Evolutionary conservation across 2,888 invertebrate genomes (phyloP).

Genomic region (Thysanoteuthis rhombus): DNA sequence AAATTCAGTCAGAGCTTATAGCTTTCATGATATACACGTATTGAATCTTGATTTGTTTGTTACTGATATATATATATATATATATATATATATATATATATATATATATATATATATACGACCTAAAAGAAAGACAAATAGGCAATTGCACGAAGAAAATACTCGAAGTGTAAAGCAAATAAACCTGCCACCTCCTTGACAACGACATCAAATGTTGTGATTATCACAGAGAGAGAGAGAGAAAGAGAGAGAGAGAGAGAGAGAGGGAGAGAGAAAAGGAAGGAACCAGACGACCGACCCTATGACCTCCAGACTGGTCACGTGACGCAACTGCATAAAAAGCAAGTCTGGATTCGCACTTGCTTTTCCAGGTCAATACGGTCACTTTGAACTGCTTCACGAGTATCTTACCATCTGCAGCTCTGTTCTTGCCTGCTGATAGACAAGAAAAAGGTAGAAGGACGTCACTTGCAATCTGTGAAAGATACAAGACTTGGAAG

Average conservation of each 20-base stretch:
- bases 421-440: not conserved
- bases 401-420: not conserved
- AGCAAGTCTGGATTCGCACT: not conserved
- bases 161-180: not conserved
- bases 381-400: not conserved
- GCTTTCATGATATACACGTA: no score
- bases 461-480: no score
- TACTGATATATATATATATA: no score
- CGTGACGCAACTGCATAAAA: not conserved
- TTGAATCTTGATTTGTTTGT: no score
- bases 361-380: not conserved
- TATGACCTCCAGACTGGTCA: not conserved
- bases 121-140: not conserved
- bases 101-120: no score
- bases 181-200: not conserved
- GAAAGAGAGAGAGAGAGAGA: no score
- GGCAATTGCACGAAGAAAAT: not conserved
- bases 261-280: no score
- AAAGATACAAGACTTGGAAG: no score
- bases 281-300: not conserved
- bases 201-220: not conserved
- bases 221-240: not conserved
- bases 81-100: no score
- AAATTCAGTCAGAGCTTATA: no score
- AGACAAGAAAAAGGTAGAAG: not conserved